These are phyloP conservation scores for Apamea monoglypha DNA, from an alignment of 2,888 invertebrate genomes.

Conservation along the genomic window DNA sequence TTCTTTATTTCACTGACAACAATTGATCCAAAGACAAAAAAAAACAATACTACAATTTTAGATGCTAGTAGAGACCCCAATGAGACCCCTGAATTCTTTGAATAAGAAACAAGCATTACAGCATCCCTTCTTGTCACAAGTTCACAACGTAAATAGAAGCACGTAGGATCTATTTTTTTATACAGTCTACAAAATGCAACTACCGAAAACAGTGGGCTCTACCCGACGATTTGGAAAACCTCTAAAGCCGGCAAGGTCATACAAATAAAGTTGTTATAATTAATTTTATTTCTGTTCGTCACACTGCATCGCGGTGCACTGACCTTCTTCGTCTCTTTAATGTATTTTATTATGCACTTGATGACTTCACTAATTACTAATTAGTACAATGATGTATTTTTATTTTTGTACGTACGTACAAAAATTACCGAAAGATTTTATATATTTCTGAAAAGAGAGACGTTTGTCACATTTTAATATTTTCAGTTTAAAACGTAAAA, in stretches of 20 bases:
- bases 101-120: background rate
- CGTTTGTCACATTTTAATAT: background rate
- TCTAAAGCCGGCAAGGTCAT: slow-evolving; percentile 42
- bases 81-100: too few species aligned
- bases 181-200: background rate
- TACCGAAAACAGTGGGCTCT: background rate
- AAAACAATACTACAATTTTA: too few species aligned
- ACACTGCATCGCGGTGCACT: slow-evolving; percentile 46
- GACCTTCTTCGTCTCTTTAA: slow-evolving; percentile 40
- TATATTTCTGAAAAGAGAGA: background rate
- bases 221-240: slow-evolving; percentile 15
- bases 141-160: background rate
- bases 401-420: slow-evolving; percentile 16
- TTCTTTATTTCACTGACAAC: too few species aligned
- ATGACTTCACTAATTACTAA: slow-evolving; percentile 45
- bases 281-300: slow-evolving; percentile 58
- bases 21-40: too few species aligned
- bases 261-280: slow-evolving; percentile 56
- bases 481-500: background rate
- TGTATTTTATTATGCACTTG: slow-evolving; percentile 41
- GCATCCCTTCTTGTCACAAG: background rate
- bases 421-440: too few species aligned
- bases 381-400: slow-evolving; percentile 33
- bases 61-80: too few species aligned
- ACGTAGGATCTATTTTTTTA: background rate